A percentile compares a stretch with the other conserved stretches of the same genome.
phyloP scores from a whole-genome alignment of 2,113 vertebrate species.

The Sarotherodon lohbergeri region DNA sequence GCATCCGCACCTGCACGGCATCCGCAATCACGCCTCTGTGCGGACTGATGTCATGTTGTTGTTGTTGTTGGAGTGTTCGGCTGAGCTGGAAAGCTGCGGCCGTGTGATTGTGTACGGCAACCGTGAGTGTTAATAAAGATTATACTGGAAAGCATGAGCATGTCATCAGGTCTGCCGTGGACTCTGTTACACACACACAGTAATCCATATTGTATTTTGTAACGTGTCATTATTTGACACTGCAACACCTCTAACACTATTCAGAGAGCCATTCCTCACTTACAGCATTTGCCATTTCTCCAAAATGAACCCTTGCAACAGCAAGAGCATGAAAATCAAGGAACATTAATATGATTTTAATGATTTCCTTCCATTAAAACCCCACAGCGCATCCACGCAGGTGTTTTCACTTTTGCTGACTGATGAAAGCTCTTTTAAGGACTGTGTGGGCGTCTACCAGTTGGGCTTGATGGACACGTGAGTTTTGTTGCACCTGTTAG shows the following conservation, averaged over 20 bases:
- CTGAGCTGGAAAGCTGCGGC: neutral
- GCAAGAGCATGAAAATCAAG: neutral
- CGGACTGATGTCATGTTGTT: fast-evolving
- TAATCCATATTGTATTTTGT: neutral
- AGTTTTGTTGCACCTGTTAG: neutral
- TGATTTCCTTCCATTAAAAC: fast-evolving
- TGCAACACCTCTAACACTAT: neutral
- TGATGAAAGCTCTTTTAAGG: neutral
- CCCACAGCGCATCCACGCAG: neutral
- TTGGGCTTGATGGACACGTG: neutral
- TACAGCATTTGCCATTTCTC: neutral
- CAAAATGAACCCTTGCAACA: neutral
- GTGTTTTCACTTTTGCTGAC: neutral
- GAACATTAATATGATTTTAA: neutral
- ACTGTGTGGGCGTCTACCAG: neutral
- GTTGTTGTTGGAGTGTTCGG: neutral
- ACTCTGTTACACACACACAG: neutral
- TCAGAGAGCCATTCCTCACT: fast-evolving
- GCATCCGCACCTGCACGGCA: neutral
- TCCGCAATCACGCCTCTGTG: neutral
- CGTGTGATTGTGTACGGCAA: neutral
- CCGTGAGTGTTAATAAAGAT: neutral
- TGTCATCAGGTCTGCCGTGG: neutral
- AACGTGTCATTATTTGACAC: neutral
- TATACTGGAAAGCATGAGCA: too few relatives aligned